A percentile compares a stretch with the other conserved stretches of the same genome.
Conservation (phyloP, 2,888 invertebrate species). For the Epistrophe eligans region DNA sequence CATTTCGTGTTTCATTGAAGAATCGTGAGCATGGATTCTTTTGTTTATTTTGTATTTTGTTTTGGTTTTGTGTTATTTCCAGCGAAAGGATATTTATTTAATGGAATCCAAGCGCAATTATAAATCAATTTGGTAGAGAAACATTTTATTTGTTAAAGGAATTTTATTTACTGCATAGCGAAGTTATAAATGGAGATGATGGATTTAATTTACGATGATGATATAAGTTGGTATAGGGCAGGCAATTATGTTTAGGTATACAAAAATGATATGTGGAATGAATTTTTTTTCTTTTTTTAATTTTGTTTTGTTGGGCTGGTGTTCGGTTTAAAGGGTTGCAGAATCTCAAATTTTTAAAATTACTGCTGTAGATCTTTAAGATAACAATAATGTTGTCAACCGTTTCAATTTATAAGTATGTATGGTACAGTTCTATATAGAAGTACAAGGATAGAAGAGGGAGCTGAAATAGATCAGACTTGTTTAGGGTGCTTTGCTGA, state of each 20-base stretch:
- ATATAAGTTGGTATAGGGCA: background rate
- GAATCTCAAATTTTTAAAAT: no score
- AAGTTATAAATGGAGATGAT: conserved; percentile 22
- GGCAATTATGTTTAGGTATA: conserved; percentile 28
- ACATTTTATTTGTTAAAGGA: conserved; percentile 54
- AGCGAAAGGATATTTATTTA: conserved; percentile 55
- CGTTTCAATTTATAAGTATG: no score
- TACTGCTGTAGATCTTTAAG: no score
- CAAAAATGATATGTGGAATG: background rate
- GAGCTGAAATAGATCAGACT: no score
- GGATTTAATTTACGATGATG: conserved; percentile 41
- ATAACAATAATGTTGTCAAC: no score
- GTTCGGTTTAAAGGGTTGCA: no score
- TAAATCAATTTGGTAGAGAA: conserved; percentile 66
- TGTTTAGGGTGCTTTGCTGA: no score
- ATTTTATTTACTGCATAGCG: conserved; percentile 45
- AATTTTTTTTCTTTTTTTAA: background rate
- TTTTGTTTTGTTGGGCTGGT: no score
- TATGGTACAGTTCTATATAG: no score
- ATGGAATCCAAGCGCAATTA: conserved; percentile 64
- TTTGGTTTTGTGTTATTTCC: conserved; percentile 1
- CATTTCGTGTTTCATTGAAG: conserved; percentile 58
- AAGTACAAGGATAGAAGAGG: no score
- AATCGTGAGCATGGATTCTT: conserved; percentile 50
- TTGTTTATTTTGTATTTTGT: conserved; percentile 16